Evolutionary conservation across 2,113 vertebrate species (phyloP).

Genomic region (Oncorhynchus mykiss): DNA sequence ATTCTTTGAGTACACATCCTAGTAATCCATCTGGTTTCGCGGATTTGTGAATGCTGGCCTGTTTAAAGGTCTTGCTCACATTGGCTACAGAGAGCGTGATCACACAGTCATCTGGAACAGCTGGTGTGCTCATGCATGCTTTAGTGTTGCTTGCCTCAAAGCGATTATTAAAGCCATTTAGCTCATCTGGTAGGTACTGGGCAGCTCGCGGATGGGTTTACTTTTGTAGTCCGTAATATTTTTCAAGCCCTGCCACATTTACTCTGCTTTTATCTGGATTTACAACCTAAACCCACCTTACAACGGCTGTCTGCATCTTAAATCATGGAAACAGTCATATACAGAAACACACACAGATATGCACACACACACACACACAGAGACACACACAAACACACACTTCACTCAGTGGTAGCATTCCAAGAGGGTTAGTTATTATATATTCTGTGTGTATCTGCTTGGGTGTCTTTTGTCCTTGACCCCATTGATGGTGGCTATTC

Average conservation of each 20-base stretch:
- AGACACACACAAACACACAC: constrained; percentile 19
- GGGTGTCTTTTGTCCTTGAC: constrained; percentile 61
- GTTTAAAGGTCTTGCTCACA: too few species aligned
- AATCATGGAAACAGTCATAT: constrained; percentile 24
- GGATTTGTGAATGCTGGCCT: too few species aligned
- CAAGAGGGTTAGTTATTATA: constrained; percentile 63
- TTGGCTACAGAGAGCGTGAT: too few species aligned
- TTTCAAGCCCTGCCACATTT: constrained; percentile 2
- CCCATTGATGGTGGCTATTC: constrained; percentile 40
- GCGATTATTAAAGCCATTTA: too few species aligned
- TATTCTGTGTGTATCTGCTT: constrained; percentile 54
- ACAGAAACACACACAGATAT: constrained; percentile 28
- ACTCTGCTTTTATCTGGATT: constrained; percentile 62
- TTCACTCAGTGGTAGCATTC: constrained; percentile 61
- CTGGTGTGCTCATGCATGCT: too few species aligned
- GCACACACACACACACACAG: neutral
- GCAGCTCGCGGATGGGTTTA: too few species aligned
- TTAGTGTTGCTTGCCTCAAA: too few species aligned
- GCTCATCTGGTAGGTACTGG: too few species aligned
- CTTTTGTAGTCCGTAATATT: too few species aligned
- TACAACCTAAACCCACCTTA: constrained; percentile 52
- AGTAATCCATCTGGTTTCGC: too few species aligned
- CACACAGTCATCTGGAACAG: too few species aligned
- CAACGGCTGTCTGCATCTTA: constrained; percentile 36
- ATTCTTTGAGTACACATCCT: too few species aligned